Evolutionary conservation across 2,888 invertebrate genomes (phyloP).

Genomic region (Clitarchus hookeri): DNA sequence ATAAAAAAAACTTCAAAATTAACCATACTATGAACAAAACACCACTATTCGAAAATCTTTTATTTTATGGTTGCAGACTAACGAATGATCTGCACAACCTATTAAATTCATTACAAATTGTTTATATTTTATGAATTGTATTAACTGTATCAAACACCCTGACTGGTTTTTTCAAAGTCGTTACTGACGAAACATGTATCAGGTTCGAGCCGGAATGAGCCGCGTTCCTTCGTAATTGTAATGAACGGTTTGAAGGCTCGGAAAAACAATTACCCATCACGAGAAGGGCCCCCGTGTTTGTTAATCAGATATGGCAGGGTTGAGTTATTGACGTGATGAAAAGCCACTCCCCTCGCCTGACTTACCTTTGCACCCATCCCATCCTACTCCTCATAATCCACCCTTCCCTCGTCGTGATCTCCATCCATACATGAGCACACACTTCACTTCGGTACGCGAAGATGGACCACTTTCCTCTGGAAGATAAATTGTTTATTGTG

Average conservation of each 20-base stretch:
- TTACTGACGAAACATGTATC: neutral
- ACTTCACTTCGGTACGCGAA: neutral
- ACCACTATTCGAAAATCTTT: too few species aligned
- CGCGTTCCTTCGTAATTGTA: neutral
- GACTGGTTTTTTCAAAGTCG: neutral
- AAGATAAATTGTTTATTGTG: slow-evolving; percentile 14
- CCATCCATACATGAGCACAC: neutral
- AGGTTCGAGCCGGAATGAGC: neutral
- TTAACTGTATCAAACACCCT: neutral
- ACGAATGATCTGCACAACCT: too few species aligned
- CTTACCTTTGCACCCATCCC: neutral
- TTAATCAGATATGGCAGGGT: slow-evolving; percentile 2
- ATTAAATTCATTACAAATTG: too few species aligned
- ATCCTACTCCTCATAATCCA: neutral
- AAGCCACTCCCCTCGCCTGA: neutral
- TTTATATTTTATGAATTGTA: too few species aligned
- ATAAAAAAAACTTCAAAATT: too few species aligned
- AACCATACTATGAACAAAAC: too few species aligned
- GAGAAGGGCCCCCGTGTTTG: neutral
- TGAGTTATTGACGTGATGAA: neutral
- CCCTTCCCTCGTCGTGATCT: neutral
- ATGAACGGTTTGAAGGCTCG: neutral
- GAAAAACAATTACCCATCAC: neutral
- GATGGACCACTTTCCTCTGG: neutral
- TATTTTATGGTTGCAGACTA: too few species aligned